Evolutionary conservation across 2,888 invertebrate species (phyloP).

Genomic region (Agrilus biguttatus): DNA sequence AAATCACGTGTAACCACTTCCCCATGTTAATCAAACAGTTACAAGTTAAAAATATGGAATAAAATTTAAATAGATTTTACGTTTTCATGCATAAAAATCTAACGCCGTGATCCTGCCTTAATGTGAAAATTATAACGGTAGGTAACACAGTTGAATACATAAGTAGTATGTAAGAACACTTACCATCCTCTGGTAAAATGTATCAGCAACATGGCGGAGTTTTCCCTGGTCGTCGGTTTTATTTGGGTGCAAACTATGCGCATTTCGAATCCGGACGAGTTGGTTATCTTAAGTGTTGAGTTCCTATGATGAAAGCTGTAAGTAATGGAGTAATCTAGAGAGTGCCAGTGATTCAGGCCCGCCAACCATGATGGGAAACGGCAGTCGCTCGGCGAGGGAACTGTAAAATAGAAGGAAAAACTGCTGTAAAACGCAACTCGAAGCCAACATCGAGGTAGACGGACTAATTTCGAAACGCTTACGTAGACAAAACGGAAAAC

Average conservation of each 20-base stretch:
- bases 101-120: too few relatives aligned
- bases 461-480: too few relatives aligned
- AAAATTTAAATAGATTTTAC: too few relatives aligned
- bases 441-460: too few relatives aligned
- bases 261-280: conserved; percentile 44
- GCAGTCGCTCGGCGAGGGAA: conserved; percentile 59
- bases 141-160: too few relatives aligned
- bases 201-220: conserved; percentile 46
- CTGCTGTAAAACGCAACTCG: too few relatives aligned
- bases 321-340: conserved; percentile 70
- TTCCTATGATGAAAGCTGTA: conserved; percentile 76
- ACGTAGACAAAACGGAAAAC: too few relatives aligned
- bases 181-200: conserved; percentile 65
- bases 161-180: conserved; percentile 18
- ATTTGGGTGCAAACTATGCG: conserved; percentile 52
- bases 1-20: too few relatives aligned
- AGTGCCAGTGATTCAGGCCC: conserved; percentile 75
- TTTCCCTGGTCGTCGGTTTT: conserved; percentile 40
- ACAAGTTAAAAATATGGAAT: too few relatives aligned
- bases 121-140: too few relatives aligned
- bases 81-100: too few relatives aligned
- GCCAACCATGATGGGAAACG: conserved; percentile 82
- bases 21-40: too few relatives aligned
- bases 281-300: conserved; percentile 57
- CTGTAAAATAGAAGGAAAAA: conserved; percentile 31